A percentile compares a stretch with the other conserved stretches of the same genome.
Evolutionary conservation across 2,888 invertebrate genomes (phyloP).

Genomic region (Drosophila multiciliata): DNA sequence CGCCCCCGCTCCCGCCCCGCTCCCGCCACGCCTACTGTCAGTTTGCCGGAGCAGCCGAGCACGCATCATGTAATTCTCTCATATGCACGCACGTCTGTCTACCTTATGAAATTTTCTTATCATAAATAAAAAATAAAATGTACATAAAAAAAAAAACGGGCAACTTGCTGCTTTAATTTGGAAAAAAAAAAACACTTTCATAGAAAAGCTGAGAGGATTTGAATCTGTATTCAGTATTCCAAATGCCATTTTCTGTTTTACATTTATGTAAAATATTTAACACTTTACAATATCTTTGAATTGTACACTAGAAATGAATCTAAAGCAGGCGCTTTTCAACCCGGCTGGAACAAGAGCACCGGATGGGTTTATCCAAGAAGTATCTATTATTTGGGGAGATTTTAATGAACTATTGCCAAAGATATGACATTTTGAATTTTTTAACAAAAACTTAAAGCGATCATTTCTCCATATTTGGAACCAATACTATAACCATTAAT

Average conservation of each 20-base stretch:
- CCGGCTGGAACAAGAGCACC: background rate
- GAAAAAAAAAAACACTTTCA: conserved; percentile 29
- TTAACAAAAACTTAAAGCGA: too few species aligned
- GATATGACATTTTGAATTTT: background rate
- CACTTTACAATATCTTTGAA: background rate
- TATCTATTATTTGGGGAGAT: background rate
- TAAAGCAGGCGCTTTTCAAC: background rate
- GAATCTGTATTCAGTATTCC: background rate
- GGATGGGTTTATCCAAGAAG: background rate
- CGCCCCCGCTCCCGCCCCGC: background rate
- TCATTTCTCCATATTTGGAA: too few species aligned
- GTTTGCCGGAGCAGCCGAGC: background rate
- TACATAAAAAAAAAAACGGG: background rate
- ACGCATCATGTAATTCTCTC: conserved; percentile 54
- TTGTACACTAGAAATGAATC: background rate
- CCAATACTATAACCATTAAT: too few species aligned
- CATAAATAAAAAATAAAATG: conserved; percentile 35
- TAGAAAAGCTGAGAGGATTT: background rate
- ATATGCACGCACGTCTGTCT: conserved; percentile 48
- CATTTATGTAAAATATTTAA: background rate
- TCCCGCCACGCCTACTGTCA: background rate
- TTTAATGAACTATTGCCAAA: background rate
- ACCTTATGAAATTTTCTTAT: conserved; percentile 51
- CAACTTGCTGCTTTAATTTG: background rate
- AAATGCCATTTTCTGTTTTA: background rate